These are phyloP conservation scores for Chaetops frenatus DNA, from an alignment of 2,113 vertebrate genomes.

Conservation along the genomic window DNA sequence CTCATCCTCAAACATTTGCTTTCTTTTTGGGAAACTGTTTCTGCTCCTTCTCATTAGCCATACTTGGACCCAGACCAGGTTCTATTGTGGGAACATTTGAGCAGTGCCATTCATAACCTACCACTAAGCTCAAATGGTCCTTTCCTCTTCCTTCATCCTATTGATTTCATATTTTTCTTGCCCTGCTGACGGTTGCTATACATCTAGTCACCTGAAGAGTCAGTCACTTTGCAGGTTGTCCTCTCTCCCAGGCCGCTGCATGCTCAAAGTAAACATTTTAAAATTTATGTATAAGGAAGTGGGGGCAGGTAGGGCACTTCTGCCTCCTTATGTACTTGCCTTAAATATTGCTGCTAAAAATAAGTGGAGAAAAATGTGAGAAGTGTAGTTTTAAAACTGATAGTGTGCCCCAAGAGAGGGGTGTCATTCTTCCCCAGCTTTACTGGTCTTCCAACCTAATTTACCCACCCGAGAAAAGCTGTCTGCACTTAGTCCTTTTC, in stretches of 20 bases:
- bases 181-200: background rate
- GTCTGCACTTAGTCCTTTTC: background rate
- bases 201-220: background rate
- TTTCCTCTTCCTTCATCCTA: background rate
- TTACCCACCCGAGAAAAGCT: background rate
- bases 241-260: background rate
- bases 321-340: background rate
- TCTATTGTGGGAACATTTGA: background rate
- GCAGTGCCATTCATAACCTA: background rate
- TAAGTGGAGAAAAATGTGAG: background rate
- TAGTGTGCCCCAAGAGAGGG: fast-evolving
- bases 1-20: background rate
- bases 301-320: background rate
- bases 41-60: background rate
- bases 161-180: background rate
- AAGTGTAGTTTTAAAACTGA: background rate
- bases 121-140: background rate
- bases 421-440: background rate
- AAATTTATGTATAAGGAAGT: background rate
- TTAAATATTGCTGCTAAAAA: background rate
- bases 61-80: background rate
- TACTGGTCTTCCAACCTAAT: background rate
- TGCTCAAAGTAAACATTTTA: background rate
- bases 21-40: background rate
- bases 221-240: background rate